Base-by-base conservation (phyloP, 2,888 invertebrate species). In the Chironomus tentans region DNA sequence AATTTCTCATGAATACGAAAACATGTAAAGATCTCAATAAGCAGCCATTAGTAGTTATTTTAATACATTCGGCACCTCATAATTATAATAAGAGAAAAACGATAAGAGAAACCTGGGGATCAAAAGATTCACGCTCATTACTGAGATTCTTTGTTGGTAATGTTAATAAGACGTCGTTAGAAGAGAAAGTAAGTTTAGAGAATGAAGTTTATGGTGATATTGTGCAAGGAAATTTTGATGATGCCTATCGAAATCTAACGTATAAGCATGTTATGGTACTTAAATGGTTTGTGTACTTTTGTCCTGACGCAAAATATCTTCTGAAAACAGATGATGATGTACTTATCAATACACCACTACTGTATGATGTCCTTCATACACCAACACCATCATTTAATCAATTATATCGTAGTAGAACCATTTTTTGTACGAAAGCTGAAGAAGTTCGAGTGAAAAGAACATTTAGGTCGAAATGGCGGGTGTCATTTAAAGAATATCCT, bases 221-320 rank as follows among this genome's bases (percentile, higher is more conserved):
- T 72, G 87, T 94, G 18, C 92, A 93, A 80, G 94, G 93, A 0
- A 89, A 86, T 77, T 94, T 93, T 80, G 78, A 86, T 61, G 94
- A 94, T 83, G 87, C 89, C 0, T 94, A 94, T 80, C 86, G 89
- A 71, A 94, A 94, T 82, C 87, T 94, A 83, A 94, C 94, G 0
- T 91, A 93, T 80, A 94, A 94, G 81, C 93, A 94, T 82, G 89
- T 91, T 5, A 92, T 92, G 88, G 91, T 90, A 0, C 85, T 94
- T 68, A 92, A 93, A 81, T 94, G 93, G 90, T 88, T 90, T 21
- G 84, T 87, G 0, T 89, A 89, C 79, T 87, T 90, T 80, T 94
- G 94, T 81, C 85, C 88, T 0, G 84, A 85, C 50, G 92, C 91
- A 0, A 89, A 87, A 79, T 89, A 88, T 79, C 81, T 93, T 75